Conservation (phyloP, 30 jellyfish, hydroid and myxozoan species). For the Aurelia sp. region DNA sequence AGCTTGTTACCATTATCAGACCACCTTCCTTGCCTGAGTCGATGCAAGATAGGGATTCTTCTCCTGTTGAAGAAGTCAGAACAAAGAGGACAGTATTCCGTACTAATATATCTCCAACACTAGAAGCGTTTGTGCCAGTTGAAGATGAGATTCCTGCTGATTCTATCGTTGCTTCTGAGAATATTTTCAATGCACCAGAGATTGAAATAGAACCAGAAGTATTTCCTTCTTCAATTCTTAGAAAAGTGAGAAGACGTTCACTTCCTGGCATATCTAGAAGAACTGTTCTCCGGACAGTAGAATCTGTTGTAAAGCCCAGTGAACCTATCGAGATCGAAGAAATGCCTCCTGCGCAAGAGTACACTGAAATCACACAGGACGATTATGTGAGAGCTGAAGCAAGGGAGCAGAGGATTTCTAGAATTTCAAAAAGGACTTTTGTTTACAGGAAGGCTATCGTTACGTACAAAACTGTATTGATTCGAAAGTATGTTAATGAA, state of each 20-base stretch:
- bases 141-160: no score
- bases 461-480: conserved; percentile 60
- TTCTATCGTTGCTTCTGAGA: no score
- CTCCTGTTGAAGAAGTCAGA: conserved; percentile 1
- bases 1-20: conserved; percentile 10
- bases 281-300: not conserved
- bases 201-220: not conserved
- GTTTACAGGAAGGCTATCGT: conserved; percentile 59
- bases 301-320: not conserved
- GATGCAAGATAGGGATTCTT: not conserved
- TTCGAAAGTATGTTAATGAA: conserved; percentile 50
- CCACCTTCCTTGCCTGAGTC: not conserved
- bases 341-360: conserved; percentile 9
- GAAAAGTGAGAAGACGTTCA: conserved; percentile 13
- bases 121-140: no score
- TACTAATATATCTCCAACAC: not conserved
- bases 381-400: conserved; percentile 34
- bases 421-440: conserved; percentile 36
- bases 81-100: not conserved
- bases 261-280: conserved; percentile 5
- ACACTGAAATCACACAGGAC: conserved; percentile 7
- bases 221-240: not conserved
- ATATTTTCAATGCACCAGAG: no score
- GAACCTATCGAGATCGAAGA: not conserved
- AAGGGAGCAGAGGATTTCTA: conserved; percentile 18